phyloP scores from a whole-genome alignment of 2,113 vertebrate genomes.

The Oryzias woworae region DNA sequence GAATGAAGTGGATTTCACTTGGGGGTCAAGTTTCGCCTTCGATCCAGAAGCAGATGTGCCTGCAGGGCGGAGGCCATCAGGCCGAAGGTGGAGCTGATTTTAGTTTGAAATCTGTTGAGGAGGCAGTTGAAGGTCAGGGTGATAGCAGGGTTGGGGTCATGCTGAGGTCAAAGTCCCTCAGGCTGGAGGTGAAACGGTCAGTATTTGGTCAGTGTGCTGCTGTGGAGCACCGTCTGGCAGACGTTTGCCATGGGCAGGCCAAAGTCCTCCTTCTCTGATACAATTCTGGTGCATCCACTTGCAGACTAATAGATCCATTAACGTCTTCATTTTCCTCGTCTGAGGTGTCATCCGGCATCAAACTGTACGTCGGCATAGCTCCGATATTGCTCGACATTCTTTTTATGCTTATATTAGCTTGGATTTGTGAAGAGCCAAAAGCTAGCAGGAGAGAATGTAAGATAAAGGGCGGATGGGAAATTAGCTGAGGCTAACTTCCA shows the following conservation, averaged over 20 bases:
- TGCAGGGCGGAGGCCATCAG: slow-evolving; percentile 52
- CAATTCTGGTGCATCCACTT: no score
- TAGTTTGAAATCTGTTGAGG: slow-evolving; percentile 76
- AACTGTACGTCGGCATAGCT: no score
- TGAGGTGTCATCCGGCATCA: no score
- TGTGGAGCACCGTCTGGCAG: not conserved
- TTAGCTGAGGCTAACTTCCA: no score
- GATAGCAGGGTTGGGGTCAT: slow-evolving; percentile 72
- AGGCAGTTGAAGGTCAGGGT: slow-evolving; percentile 71
- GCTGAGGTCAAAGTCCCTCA: slow-evolving; percentile 61
- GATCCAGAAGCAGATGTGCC: slow-evolving; percentile 72
- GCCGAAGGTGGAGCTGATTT: slow-evolving; percentile 67
- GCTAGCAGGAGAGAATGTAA: no score
- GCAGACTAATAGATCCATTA: no score
- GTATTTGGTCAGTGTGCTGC: slow-evolving; percentile 44
- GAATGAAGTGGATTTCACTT: slow-evolving; percentile 60
- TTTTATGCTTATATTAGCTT: no score
- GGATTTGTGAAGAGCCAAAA: no score
- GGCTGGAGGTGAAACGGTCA: slow-evolving; percentile 58
- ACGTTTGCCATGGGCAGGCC: not conserved
- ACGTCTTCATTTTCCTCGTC: no score
- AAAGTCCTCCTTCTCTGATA: no score
- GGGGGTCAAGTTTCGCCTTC: slow-evolving; percentile 53
- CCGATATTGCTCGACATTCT: no score
- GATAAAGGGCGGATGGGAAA: no score